Evolutionary conservation across 30 jellyfish, hydroid and myxozoan genomes (phyloP).

Genomic region (Nemopilema nomurai): DNA sequence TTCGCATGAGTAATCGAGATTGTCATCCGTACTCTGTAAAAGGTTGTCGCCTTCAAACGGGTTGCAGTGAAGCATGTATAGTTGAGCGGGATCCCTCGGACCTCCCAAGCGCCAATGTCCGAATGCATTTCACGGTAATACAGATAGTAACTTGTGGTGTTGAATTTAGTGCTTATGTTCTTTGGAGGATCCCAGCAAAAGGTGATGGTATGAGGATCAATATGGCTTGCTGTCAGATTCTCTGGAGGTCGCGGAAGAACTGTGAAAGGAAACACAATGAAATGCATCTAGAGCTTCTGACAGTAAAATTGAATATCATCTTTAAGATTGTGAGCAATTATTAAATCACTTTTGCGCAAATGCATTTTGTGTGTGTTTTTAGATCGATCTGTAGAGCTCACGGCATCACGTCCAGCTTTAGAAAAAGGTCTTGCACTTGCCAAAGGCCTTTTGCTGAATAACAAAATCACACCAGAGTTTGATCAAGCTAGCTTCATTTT

Average conservation of each 20-base stretch:
- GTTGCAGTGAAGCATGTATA: constrained; percentile 2
- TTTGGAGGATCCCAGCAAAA: neutral
- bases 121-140: constrained; percentile 29
- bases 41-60: constrained; percentile 24
- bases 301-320: neutral
- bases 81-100: constrained; percentile 17
- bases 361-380: too few relatives aligned
- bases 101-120: constrained; percentile 45
- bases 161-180: neutral
- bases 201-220: constrained; percentile 29
- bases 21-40: constrained; percentile 30
- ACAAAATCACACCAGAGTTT: too few relatives aligned
- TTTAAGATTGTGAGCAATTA: neutral
- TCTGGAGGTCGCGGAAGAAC: constrained; percentile 45
- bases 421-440: too few relatives aligned
- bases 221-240: constrained; percentile 21
- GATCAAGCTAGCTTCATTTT: too few relatives aligned
- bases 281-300: too few relatives aligned
- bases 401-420: too few relatives aligned
- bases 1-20: constrained; percentile 41
- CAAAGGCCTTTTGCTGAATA: too few relatives aligned
- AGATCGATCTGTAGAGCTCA: too few relatives aligned
- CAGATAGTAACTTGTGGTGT: constrained; percentile 21
- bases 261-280: too few relatives aligned
- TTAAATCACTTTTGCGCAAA: too few relatives aligned